A percentile compares a stretch with the other conserved stretches of the same genome.
These are phyloP conservation scores for Pseudomyrmex concolor DNA, from an alignment of 1,140 invertebrate genomes.

Conservation along the genomic window DNA sequence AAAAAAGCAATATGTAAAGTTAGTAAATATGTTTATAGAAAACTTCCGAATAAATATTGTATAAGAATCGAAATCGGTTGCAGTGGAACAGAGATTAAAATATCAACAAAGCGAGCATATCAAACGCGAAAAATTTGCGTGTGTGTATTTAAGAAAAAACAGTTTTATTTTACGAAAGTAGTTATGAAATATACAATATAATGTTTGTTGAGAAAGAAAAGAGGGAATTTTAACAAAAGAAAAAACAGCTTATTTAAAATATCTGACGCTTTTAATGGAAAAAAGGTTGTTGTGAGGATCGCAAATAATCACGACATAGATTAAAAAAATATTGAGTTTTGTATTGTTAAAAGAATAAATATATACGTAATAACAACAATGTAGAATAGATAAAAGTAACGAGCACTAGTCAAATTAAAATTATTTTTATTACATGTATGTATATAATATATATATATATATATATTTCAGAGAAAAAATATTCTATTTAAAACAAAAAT, in stretches of 20 bases:
- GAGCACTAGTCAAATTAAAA: constrained; percentile 11
- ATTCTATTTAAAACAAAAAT: constrained; percentile 4
- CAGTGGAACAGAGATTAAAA: no score
- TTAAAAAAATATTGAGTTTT: constrained; percentile 15
- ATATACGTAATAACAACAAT: background rate
- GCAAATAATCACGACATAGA: constrained; percentile 1
- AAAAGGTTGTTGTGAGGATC: background rate
- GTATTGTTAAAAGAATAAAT: constrained; percentile 49
- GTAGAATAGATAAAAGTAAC: constrained; percentile 35
- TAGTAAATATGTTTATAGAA: no score
- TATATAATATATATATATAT: constrained; percentile 5
- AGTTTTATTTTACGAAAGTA: no score
- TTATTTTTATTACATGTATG: constrained; percentile 11
- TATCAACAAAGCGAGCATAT: no score
- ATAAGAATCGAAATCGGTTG: no score
- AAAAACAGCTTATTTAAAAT: background rate
- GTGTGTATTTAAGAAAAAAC: no score
- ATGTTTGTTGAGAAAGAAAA: no score
- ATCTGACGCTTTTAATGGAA: background rate
- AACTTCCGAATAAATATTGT: no score
- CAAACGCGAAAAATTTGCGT: no score
- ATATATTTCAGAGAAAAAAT: constrained; percentile 9
- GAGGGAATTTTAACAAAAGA: no score
- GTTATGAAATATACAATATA: no score
- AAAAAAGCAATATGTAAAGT: no score